A percentile compares a stretch with the other conserved stretches of the same genome.
Evolutionary conservation across 2,797 vertebrate genomes (phyloP).

Genomic region (Amblyopsis hoosieri): DNA sequence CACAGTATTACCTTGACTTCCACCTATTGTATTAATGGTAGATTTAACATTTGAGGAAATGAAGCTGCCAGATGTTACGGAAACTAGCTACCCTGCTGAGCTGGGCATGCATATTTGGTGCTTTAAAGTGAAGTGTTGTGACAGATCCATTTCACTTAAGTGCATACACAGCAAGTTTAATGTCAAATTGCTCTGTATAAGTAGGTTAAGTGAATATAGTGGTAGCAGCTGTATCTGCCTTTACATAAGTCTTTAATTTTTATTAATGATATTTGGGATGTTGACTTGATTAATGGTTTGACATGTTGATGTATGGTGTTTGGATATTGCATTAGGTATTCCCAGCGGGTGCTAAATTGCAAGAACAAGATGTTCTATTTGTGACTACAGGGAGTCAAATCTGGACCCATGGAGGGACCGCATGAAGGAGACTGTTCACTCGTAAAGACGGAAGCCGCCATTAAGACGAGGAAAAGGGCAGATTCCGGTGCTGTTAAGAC

Average conservation of each 20-base stretch:
- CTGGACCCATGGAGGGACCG: conserved; percentile 42
- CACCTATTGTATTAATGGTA: conserved; percentile 35
- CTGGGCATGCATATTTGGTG: conserved; percentile 25
- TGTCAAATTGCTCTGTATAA: conserved; percentile 33
- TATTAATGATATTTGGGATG: too few species aligned
- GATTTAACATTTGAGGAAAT: conserved; percentile 50
- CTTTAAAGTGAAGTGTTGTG: conserved; percentile 55
- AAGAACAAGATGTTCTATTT: conserved; percentile 12
- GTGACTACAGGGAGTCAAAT: conserved; percentile 64
- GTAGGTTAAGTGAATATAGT: conserved; percentile 43
- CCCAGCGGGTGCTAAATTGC: too few species aligned
- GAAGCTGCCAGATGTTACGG: conserved; percentile 32
- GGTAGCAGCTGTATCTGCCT: not conserved
- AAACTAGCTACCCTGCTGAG: conserved; percentile 41
- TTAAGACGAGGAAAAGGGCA: conserved; percentile 67
- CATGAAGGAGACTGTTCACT: conserved; percentile 70
- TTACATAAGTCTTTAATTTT: too few species aligned
- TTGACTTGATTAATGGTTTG: too few species aligned
- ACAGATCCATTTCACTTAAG: conserved; percentile 55
- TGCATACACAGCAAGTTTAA: conserved; percentile 35
- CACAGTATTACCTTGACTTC: not conserved
- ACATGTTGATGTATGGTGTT: too few species aligned
- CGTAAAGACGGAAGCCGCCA: conserved; percentile 73
- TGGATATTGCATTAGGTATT: too few species aligned
- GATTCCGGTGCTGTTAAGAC: conserved; percentile 59